Conservation (phyloP, 2,888 invertebrate species). For the Tupiocoris notatus region DNA sequence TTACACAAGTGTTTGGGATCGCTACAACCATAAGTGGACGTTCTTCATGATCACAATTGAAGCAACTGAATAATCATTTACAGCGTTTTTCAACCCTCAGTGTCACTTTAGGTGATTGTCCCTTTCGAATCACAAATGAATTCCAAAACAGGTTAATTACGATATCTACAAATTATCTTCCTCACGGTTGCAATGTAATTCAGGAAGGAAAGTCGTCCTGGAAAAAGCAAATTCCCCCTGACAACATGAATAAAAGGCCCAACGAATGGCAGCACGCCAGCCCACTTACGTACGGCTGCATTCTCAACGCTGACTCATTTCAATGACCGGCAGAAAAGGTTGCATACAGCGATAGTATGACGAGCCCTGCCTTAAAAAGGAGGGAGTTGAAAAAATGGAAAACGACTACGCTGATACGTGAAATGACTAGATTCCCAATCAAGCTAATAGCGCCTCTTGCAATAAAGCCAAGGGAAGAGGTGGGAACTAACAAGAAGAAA, state of each 20-base stretch:
- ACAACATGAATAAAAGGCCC: neutral
- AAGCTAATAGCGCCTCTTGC: conserved; percentile 30
- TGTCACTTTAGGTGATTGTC: too few species aligned
- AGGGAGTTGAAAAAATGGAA: neutral
- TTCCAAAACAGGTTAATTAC: too few species aligned
- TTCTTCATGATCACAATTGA: too few species aligned
- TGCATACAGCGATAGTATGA: neutral
- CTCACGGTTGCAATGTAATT: too few species aligned
- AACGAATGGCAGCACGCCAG: neutral
- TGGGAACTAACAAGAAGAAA: neutral
- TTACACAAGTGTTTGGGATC: too few species aligned
- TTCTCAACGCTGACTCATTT: neutral
- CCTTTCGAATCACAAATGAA: too few species aligned
- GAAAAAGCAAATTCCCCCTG: too few species aligned
- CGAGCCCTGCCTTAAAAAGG: neutral
- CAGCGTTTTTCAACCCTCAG: too few species aligned
- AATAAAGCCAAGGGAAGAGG: neutral
- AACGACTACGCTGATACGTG: conserved; percentile 28
- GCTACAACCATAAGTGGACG: too few species aligned
- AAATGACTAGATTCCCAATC: conserved; percentile 41
- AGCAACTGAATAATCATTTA: too few species aligned
- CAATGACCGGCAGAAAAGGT: neutral
- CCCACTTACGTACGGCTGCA: neutral
- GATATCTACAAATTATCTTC: too few species aligned
- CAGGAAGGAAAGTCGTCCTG: too few species aligned